Conservation (phyloP, 2,113 vertebrate genomes). For the Oreochromis spilurus region DNA sequence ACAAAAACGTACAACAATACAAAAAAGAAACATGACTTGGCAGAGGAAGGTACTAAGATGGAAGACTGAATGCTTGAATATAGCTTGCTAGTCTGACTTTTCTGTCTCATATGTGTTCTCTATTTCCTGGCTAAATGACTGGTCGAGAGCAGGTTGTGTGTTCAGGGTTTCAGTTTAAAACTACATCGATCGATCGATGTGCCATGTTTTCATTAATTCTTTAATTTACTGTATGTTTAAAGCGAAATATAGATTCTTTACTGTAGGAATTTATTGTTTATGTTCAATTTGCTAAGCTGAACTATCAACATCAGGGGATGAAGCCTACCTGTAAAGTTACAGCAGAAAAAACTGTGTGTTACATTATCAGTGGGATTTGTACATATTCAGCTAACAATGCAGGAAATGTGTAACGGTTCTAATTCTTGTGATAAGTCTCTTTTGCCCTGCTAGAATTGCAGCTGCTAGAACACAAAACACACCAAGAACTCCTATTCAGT, state of each 20-base stretch:
- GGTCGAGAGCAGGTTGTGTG: not conserved
- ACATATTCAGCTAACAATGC: not conserved
- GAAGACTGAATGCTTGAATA: not conserved
- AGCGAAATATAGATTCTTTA: not conserved
- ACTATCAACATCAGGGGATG: not conserved
- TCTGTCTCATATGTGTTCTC: not conserved
- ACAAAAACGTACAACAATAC: not conserved
- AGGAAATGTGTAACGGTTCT: not conserved
- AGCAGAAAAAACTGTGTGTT: not conserved
- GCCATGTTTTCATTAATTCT: not conserved
- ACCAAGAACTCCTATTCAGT: not conserved
- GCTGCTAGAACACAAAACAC: not conserved
- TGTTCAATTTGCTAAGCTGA: not conserved
- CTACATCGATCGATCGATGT: fast-evolving
- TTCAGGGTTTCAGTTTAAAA: not conserved
- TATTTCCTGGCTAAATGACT: not conserved
- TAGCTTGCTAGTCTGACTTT: not conserved
- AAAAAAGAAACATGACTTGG: not conserved
- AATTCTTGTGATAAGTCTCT: not conserved
- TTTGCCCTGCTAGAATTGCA: not conserved
- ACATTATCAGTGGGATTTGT: not conserved
- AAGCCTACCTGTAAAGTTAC: not conserved
- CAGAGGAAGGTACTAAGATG: not conserved
- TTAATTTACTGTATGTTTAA: not conserved
- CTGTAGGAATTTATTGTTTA: not conserved